Percentiles rank a stretch among this genome's conserved stretches.
Conservation (phyloP, 2,888 invertebrate genomes). For the Drosophila ezoana region DNA sequence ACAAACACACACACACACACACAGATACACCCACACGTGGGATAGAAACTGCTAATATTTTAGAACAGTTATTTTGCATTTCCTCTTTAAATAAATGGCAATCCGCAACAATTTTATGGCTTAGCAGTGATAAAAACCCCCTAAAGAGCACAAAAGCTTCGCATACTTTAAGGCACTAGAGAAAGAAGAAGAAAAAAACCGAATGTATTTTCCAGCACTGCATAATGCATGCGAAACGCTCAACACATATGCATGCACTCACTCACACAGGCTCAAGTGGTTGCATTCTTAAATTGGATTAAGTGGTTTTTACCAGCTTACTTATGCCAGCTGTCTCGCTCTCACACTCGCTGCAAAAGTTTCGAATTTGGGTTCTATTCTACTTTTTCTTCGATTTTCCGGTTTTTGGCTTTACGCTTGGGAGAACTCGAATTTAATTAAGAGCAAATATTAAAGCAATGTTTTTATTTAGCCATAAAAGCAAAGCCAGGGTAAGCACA, state of each 20-base stretch:
- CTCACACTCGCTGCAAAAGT: slow-evolving; percentile 24
- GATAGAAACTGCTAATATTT: slow-evolving; percentile 29
- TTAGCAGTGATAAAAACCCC: slow-evolving; percentile 51
- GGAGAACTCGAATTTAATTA: slow-evolving; percentile 73
- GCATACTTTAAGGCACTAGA: slow-evolving; percentile 41
- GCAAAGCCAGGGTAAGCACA: slow-evolving; percentile 1
- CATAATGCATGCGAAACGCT: slow-evolving; percentile 44
- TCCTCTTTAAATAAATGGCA: slow-evolving; percentile 42
- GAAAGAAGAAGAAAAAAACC: not conserved
- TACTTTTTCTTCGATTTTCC: slow-evolving; percentile 28
- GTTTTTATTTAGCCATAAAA: slow-evolving; percentile 51
- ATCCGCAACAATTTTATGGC: slow-evolving; percentile 50
- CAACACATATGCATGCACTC: slow-evolving; percentile 29
- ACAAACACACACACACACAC: slow-evolving; percentile 5
- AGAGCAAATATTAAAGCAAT: slow-evolving; percentile 74
- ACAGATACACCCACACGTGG: not conserved
- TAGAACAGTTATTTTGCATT: slow-evolving; percentile 37
- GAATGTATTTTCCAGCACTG: slow-evolving; percentile 38
- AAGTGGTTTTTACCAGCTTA: slow-evolving; percentile 69
- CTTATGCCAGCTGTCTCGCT: slow-evolving; percentile 18
- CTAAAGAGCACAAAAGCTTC: slow-evolving; percentile 36
- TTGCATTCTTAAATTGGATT: slow-evolving; percentile 81
- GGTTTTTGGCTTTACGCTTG: slow-evolving; percentile 63
- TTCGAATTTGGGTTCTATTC: slow-evolving; percentile 28
- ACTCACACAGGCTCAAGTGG: slow-evolving; percentile 66